A percentile compares a stretch with the other conserved stretches of the same genome.
Evolutionary conservation across 1,140 invertebrate genomes (phyloP).

Genomic region (Drosophila tani): DNA sequence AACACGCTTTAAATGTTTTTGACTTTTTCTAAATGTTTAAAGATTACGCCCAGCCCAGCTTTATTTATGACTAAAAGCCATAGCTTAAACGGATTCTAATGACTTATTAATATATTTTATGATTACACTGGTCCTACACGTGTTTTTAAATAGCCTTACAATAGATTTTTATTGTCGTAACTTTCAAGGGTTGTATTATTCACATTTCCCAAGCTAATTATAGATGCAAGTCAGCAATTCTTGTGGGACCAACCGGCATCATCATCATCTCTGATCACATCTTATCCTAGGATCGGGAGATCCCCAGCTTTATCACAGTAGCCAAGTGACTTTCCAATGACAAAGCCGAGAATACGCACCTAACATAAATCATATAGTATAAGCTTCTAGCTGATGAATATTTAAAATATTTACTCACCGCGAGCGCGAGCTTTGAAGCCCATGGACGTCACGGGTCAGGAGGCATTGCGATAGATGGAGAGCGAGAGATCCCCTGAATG

Average conservation of each 20-base stretch:
- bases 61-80: background rate
- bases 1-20: background rate
- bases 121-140: background rate
- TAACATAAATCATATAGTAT: conserved; percentile 28
- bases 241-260: background rate
- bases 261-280: conserved; percentile 12
- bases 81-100: background rate
- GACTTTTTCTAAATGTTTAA: background rate
- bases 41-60: background rate
- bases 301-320: conserved; percentile 17
- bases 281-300: conserved; percentile 19
- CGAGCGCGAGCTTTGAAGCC: conserved; percentile 13
- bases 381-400: conserved; percentile 18
- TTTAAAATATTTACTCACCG: conserved; percentile 42
- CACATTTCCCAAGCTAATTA: conserved; percentile 1
- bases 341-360: conserved; percentile 19
- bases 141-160: background rate
- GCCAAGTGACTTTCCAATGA: conserved; percentile 39
- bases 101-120: background rate
- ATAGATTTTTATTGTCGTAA: background rate
- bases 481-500: conserved; percentile 26
- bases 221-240: conserved; percentile 22
- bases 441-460: conserved; percentile 13
- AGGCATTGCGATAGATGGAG: background rate
- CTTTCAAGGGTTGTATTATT: conserved; percentile 2